phyloP scores from a whole-genome alignment of 2,797 vertebrate species.

The Paguma larvata region DNA sequence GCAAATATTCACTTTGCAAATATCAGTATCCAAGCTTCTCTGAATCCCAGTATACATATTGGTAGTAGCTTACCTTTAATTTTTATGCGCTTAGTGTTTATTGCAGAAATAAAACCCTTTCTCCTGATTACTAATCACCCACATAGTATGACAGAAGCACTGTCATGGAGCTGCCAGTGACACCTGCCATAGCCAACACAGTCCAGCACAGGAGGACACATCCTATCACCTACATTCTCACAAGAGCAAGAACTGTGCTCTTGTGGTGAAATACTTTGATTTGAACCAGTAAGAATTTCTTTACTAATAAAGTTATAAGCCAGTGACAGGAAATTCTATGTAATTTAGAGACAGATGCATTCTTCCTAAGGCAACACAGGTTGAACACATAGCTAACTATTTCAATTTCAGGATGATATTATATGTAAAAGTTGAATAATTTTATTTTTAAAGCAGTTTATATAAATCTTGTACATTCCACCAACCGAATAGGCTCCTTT shows the following conservation, averaged over 20 bases:
- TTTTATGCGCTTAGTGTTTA: slow-evolving; percentile 3
- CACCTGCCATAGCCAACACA: background rate
- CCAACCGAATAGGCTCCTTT: slow-evolving; percentile 36
- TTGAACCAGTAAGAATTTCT: background rate
- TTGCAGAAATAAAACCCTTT: background rate
- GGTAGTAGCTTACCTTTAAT: slow-evolving; percentile 19
- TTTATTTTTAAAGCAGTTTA: slow-evolving; percentile 49
- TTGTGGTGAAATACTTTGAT: background rate
- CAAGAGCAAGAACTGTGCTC: background rate
- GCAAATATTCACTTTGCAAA: slow-evolving; percentile 61
- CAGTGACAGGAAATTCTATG: slow-evolving; percentile 1
- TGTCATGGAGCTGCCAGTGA: background rate
- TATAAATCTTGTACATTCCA: slow-evolving; percentile 37
- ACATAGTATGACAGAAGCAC: background rate
- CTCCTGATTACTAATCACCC: background rate
- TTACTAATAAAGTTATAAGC: slow-evolving; percentile 26
- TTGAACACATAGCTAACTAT: background rate
- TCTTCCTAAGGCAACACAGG: slow-evolving; percentile 3
- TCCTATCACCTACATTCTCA: background rate
- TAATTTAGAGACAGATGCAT: slow-evolving; percentile 8
- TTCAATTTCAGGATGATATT: slow-evolving; percentile 7
- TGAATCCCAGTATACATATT: background rate
- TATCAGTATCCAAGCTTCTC: background rate
- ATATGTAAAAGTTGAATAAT: background rate
- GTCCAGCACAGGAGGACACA: background rate